phyloP scores from a whole-genome alignment of 2,888 invertebrate species.

The Hermodice carunculata region DNA sequence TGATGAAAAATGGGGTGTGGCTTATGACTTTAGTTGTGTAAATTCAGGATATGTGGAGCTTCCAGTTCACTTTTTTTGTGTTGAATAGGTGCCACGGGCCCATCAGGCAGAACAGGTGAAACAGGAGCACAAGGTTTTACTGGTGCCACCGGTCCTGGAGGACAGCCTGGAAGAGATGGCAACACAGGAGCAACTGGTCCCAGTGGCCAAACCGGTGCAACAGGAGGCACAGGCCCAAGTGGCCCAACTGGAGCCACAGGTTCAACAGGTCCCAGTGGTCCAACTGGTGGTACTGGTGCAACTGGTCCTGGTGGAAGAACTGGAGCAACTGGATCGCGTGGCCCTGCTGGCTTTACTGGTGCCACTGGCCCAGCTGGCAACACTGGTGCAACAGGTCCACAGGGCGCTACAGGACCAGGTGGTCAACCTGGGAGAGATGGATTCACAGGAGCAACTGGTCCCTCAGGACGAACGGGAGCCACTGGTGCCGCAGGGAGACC shows the following conservation, averaged over 20 bases:
- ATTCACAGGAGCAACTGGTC: constrained; percentile 27
- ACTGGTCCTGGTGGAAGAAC: constrained; percentile 19
- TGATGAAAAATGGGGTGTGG: too few species aligned
- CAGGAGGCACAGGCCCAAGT: constrained; percentile 25
- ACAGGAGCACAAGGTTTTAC: constrained; percentile 17
- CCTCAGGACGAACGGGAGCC: constrained; percentile 19
- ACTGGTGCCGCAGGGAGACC: constrained; percentile 13
- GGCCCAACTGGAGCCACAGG: constrained; percentile 32
- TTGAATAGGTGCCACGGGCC: background rate
- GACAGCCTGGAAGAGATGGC: constrained; percentile 2
- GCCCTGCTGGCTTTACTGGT: too few species aligned
- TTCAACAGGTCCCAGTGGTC: constrained; percentile 26
- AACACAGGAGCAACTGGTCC: constrained; percentile 19
- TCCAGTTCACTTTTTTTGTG: too few species aligned
- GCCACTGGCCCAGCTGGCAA: background rate
- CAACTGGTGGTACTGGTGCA: constrained; percentile 28
- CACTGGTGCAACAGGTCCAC: constrained; percentile 3
- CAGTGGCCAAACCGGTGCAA: constrained; percentile 14
- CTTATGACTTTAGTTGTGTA: too few species aligned
- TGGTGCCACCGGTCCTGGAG: constrained; percentile 12
- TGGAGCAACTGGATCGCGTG: too few species aligned
- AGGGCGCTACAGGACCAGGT: too few species aligned
- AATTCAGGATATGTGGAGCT: too few species aligned
- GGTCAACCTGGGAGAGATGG: too few species aligned
- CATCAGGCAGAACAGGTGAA: constrained; percentile 15